A percentile compares a stretch with the other conserved stretches of the same genome.
Conservation (phyloP, 1,140 invertebrate genomes). For the Camponotus pennsylvanicus region DNA sequence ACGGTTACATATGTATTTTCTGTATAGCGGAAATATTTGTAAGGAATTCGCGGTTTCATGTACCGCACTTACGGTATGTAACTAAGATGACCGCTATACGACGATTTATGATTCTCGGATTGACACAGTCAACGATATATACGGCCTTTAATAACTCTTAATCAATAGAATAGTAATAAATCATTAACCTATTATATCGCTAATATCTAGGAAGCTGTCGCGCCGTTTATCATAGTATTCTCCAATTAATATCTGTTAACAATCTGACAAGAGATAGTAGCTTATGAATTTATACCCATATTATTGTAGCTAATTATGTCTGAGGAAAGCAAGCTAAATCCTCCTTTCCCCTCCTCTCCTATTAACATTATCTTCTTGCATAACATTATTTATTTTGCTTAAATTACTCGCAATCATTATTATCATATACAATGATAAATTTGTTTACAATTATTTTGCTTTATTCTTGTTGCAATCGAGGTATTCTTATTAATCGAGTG, state of each 20-base stretch:
- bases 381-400: neutral
- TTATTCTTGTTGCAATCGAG: constrained; percentile 66
- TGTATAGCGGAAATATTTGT: neutral
- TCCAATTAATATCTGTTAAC: constrained; percentile 49
- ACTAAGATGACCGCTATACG: constrained; percentile 33
- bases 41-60: constrained; percentile 12
- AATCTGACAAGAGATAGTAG: constrained; percentile 8
- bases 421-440: neutral
- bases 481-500: constrained; percentile 29
- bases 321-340: neutral
- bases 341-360: no score
- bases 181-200: constrained; percentile 61
- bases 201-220: constrained; percentile 33
- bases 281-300: constrained; percentile 18
- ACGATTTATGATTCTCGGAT: constrained; percentile 57
- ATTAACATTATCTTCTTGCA: neutral
- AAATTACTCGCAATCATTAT: constrained; percentile 1
- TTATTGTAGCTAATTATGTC: neutral
- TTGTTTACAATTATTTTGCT: neutral
- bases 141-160: constrained; percentile 19
- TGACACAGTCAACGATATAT: neutral
- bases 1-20: neutral
- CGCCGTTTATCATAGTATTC: constrained; percentile 25
- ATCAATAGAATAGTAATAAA: constrained; percentile 59
- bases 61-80: constrained; percentile 21